Evolutionary conservation across 2,113 vertebrate species (phyloP).

Genomic region (Rutilus rutilus): DNA sequence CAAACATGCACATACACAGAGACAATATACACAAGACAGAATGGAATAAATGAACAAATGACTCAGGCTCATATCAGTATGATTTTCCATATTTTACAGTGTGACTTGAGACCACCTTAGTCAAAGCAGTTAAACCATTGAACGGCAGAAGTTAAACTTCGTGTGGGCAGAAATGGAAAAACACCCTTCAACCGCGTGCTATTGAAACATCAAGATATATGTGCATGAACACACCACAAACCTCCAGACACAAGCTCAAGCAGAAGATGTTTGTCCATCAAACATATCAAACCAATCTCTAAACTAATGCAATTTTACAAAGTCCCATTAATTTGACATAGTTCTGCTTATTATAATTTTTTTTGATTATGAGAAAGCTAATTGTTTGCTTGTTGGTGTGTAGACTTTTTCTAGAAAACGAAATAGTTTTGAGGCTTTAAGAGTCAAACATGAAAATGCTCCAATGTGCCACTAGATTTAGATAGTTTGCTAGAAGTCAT

Average conservation of each 20-base stretch:
- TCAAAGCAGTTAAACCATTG: background rate
- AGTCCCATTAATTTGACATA: too few species aligned
- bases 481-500: background rate
- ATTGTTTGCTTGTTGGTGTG: background rate
- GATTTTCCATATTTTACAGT: background rate
- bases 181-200: background rate
- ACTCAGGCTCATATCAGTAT: background rate
- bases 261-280: background rate
- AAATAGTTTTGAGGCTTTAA: background rate
- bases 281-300: background rate
- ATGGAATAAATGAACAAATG: too few species aligned
- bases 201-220: background rate
- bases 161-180: background rate
- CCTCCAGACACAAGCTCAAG: background rate
- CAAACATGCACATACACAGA: too few species aligned
- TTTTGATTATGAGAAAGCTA: background rate
- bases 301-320: background rate
- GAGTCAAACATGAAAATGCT: background rate
- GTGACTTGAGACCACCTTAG: background rate
- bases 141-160: background rate
- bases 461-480: background rate
- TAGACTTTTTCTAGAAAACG: background rate
- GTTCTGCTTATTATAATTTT: background rate
- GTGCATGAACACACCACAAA: background rate
- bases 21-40: too few species aligned